A percentile compares a stretch with the other conserved stretches of the same genome.
phyloP scores from a whole-genome alignment of 2,888 invertebrate species.

The Nysson spinosus region DNA sequence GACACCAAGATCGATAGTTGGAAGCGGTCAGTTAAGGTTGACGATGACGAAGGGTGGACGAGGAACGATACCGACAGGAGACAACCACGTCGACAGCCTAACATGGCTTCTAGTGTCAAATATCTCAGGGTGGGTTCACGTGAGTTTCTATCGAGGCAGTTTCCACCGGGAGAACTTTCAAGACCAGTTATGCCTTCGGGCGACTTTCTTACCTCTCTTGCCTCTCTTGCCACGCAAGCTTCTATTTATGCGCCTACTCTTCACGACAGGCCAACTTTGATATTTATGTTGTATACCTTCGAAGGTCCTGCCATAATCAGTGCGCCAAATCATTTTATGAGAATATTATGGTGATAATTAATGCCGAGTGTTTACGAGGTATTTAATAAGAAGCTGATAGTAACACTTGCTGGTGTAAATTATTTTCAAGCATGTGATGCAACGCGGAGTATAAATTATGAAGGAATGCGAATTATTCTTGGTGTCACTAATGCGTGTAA shows the following conservation, averaged over 20 bases:
- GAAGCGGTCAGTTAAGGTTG: conserved; percentile 35
- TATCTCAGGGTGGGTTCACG: conserved; percentile 45
- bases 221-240: too few relatives aligned
- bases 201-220: conserved; percentile 4
- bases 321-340: too few relatives aligned
- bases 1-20: conserved; percentile 54
- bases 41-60: conserved; percentile 38
- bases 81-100: conserved; percentile 35
- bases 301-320: neutral
- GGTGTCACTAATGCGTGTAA: too few relatives aligned
- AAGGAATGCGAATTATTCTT: too few relatives aligned
- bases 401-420: too few relatives aligned
- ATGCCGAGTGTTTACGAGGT: too few relatives aligned
- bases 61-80: conserved; percentile 27
- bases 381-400: too few relatives aligned
- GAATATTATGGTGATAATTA: neutral
- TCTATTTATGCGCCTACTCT: conserved; percentile 14
- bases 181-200: conserved; percentile 25
- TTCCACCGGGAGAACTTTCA: conserved; percentile 16
- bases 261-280: neutral
- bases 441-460: too few relatives aligned
- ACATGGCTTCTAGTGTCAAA: conserved; percentile 60
- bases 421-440: too few relatives aligned
- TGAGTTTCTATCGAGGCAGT: conserved; percentile 13
- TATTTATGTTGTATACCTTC: conserved; percentile 3